These are phyloP conservation scores for Zophobas morio DNA, from an alignment of 1,140 invertebrate species.

Conservation along the genomic window DNA sequence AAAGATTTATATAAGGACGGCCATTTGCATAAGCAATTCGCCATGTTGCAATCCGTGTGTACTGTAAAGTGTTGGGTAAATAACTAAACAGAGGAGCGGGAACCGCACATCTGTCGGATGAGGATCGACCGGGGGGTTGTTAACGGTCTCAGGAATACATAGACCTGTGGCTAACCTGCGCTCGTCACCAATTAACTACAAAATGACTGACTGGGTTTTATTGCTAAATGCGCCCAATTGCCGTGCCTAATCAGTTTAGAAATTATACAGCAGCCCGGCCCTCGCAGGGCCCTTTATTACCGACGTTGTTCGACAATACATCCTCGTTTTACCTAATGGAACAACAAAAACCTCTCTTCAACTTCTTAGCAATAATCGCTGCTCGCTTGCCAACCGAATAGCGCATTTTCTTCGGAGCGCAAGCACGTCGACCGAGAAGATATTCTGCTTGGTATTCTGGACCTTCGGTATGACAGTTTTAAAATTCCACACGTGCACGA, in stretches of 20 bases:
- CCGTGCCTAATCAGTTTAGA: conserved; percentile 19
- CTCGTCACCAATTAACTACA: conserved; percentile 37
- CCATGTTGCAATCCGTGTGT: conserved; percentile 44
- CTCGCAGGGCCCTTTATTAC: background rate
- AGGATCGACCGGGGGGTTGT: conserved; percentile 43
- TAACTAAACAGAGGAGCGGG: conserved; percentile 38
- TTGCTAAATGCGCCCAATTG: conserved; percentile 33
- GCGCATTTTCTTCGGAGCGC: background rate
- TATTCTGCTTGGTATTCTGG: background rate
- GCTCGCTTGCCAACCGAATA: background rate
- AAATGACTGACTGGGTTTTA: conserved; percentile 39
- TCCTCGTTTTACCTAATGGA: conserved; percentile 1
- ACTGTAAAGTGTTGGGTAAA: conserved; percentile 47
- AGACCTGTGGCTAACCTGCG: conserved; percentile 38
- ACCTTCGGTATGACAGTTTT: background rate
- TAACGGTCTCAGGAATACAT: conserved; percentile 36
- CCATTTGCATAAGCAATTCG: conserved; percentile 47
- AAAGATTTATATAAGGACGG: conserved; percentile 43
- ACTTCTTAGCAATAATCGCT: background rate
- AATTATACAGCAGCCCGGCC: conserved; percentile 20
- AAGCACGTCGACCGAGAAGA: background rate
- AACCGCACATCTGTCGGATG: conserved; percentile 48
- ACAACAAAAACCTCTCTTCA: background rate
- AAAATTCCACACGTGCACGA: conserved; percentile 9
- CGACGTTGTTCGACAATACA: background rate